Base-by-base conservation (phyloP, 1,140 invertebrate genomes). In the Tetramorium alpestre region DNA sequence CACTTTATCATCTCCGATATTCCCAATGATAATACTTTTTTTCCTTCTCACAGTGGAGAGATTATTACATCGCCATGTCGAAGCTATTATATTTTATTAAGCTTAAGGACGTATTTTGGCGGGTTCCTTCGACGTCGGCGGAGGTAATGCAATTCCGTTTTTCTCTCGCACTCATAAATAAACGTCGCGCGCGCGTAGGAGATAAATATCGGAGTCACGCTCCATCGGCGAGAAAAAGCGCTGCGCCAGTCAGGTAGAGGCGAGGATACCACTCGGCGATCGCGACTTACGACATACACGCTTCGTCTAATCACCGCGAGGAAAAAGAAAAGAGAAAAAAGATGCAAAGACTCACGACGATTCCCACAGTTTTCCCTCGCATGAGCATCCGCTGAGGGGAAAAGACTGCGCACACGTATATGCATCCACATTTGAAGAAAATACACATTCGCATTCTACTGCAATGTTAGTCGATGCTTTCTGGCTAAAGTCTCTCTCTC, bases 181-280 rank as follows among this genome's bases (percentile, higher is more conserved):
- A 77, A 76, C 38, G 67, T 85, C 38, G 51, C 41, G 11, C 65
- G 51, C 86, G 60, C 69, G 25, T 51, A 38, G 60, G 25, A 87
- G 80, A 87, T 65, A 69, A 85, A 87, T 87, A 87, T 75, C 81
- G 22, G 11, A 82, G 80, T 85, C 86, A 73, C 69, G 67, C 49
- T 87, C 56, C 28, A 47, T 58, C 38, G 81, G 62, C 51, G 72
- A 69, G 60, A 85, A 85, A 49, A 81, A 85, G 33, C 60, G 33
- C 49, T 38, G 28, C 6, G 54, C 62, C 33, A 33, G 10, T 47
- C 78, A 47, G 33, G 16, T 8, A 56, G 73, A 78, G 70, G 28
- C 16, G 16, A 67, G 65, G n/a, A 70, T 49, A 16, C 28, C 25
- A 85, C 47, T 80, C 13, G 10, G 4, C 58, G 18, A 60, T 76